phyloP scores from a whole-genome alignment of 2,113 vertebrate species.

The Sialia sialis region DNA sequence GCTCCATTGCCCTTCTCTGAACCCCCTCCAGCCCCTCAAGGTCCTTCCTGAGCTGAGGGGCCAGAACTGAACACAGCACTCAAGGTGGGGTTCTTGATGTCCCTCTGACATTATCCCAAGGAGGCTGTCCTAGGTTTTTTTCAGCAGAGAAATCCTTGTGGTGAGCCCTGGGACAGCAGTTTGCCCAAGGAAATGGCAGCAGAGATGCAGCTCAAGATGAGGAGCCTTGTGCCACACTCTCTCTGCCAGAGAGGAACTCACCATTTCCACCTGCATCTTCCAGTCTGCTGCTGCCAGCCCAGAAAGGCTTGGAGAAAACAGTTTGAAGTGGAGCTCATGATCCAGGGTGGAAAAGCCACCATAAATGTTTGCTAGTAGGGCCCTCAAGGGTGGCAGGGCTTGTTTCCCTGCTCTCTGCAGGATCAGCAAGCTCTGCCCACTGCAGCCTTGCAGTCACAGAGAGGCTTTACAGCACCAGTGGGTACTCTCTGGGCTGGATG shows the following conservation, averaged over 20 bases:
- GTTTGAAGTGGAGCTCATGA: neutral
- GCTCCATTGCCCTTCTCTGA: neutral
- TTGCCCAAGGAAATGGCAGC: neutral
- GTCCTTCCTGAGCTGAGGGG: neutral
- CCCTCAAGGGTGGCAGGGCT: neutral
- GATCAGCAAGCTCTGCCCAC: neutral
- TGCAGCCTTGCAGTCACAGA: neutral
- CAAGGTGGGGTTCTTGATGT: accelerated
- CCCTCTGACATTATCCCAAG: neutral
- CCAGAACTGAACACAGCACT: neutral
- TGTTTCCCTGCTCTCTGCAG: neutral
- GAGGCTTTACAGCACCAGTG: neutral
- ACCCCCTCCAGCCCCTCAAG: accelerated
- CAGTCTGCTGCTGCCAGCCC: neutral
- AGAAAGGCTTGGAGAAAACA: neutral
- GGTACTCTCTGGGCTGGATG: neutral
- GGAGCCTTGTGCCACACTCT: neutral
- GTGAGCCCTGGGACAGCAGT: neutral
- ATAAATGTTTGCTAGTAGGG: neutral
- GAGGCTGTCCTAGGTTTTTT: neutral
- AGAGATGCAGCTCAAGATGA: neutral
- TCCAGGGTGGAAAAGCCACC: neutral
- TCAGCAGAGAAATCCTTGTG: neutral
- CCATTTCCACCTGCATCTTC: neutral
- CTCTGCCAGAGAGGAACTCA: accelerated